Evolutionary conservation across 2,888 invertebrate genomes (phyloP).

Genomic region (Galerucella calmariensis): DNA sequence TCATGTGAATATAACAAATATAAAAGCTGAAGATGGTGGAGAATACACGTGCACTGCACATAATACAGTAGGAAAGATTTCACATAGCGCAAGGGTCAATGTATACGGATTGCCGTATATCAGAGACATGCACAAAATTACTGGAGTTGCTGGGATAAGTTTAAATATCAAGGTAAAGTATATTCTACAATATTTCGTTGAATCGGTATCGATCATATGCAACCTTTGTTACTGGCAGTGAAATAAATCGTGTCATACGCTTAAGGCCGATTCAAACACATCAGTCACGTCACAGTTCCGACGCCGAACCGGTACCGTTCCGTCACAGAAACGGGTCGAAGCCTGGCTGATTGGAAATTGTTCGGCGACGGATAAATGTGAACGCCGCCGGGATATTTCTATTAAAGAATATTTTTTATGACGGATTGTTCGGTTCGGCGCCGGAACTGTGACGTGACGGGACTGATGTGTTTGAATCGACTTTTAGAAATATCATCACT

Average conservation of each 20-base stretch:
- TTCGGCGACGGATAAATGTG: too few species aligned
- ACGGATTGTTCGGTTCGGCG: too few species aligned
- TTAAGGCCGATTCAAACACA: too few species aligned
- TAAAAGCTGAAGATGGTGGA: slow-evolving; percentile 90
- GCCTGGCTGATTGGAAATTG: too few species aligned
- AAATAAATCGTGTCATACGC: background rate
- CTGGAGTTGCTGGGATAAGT: slow-evolving; percentile 86
- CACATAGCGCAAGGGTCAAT: slow-evolving; percentile 87
- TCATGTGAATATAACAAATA: slow-evolving; percentile 88
- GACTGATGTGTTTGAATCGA: too few species aligned
- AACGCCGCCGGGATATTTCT: too few species aligned
- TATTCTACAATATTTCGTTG: too few species aligned
- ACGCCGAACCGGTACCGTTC: too few species aligned
- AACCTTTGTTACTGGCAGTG: background rate
- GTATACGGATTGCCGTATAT: slow-evolving; percentile 89
- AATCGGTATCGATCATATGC: background rate
- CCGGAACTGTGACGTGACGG: too few species aligned
- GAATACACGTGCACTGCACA: slow-evolving; percentile 88
- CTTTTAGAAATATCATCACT: background rate
- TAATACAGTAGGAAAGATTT: slow-evolving; percentile 83
- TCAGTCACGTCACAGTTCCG: too few species aligned
- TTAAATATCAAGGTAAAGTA: slow-evolving; percentile 75
- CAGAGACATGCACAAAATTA: slow-evolving; percentile 88
- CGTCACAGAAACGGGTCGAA: too few species aligned
- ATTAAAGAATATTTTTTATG: too few species aligned